phyloP scores from a whole-genome alignment of 2,113 vertebrate species.

The Trichechus manatus region DNA sequence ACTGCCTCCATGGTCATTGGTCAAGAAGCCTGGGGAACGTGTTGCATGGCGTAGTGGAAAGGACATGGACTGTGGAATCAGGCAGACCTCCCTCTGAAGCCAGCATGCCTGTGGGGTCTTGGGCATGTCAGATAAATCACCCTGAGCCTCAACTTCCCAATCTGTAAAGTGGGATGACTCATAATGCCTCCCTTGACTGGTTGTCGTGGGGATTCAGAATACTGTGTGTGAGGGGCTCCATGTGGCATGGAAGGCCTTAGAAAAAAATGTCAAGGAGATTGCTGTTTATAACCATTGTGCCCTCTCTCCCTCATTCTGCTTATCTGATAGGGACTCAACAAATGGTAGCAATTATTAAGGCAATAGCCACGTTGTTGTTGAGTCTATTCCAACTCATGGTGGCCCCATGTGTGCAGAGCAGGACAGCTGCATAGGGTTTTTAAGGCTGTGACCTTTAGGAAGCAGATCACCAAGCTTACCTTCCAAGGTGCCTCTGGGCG shows the following conservation, averaged over 20 bases:
- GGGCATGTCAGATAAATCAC: rapidly evolving
- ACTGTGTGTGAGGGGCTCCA: rapidly evolving
- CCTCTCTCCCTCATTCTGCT: not conserved
- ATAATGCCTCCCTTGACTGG: rapidly evolving
- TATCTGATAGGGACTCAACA: not conserved
- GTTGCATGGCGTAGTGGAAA: not conserved
- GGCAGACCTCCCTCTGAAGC: not conserved
- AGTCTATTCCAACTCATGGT: not conserved
- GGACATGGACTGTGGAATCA: rapidly evolving
- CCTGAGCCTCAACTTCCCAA: not conserved
- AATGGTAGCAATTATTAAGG: not conserved
- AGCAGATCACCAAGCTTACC: not conserved
- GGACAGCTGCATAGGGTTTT: not conserved
- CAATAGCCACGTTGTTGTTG: not conserved
- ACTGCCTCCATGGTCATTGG: not conserved
- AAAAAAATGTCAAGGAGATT: not conserved
- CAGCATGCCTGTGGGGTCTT: not conserved
- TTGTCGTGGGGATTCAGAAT: rapidly evolving
- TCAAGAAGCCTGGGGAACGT: not conserved
- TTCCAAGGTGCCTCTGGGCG: not conserved
- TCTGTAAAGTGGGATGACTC: not conserved
- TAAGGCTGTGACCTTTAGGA: not conserved
- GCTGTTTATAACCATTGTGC: not conserved
- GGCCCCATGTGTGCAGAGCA: not conserved
- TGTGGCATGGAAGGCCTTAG: not conserved